Percentiles rank a stretch among this genome's conserved stretches.
phyloP scores from a whole-genome alignment of 2,113 vertebrate genomes.

The Cygnus atratus region DNA sequence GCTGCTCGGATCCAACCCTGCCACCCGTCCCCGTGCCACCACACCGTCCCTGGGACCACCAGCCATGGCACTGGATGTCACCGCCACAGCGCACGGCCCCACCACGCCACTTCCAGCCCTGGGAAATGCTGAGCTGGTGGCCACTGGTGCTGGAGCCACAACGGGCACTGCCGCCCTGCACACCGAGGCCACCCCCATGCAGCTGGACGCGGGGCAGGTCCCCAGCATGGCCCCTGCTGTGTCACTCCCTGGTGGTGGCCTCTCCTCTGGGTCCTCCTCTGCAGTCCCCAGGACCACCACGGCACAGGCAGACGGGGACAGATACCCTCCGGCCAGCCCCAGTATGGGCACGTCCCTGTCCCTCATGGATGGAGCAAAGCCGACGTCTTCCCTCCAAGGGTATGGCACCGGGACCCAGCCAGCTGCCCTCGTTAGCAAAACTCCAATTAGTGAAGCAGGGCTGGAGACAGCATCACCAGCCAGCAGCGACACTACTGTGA shows the following conservation, averaged over 20 bases:
- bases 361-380: rapidly evolving
- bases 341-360: background rate
- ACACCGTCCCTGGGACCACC: rapidly evolving
- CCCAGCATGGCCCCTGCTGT: rapidly evolving
- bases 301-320: rapidly evolving
- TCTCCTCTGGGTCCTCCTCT: background rate
- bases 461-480: background rate
- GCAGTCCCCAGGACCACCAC: background rate
- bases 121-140: background rate
- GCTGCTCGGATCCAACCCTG: rapidly evolving
- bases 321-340: background rate
- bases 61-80: rapidly evolving
- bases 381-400: rapidly evolving
- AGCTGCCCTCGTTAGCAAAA: background rate
- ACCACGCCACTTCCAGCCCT: rapidly evolving
- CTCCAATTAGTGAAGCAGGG: background rate
- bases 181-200: background rate
- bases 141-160: background rate
- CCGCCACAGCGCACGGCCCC: background rate
- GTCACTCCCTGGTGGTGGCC: background rate
- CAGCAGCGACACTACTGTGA: background rate
- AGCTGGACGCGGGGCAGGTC: background rate
- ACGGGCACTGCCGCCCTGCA: rapidly evolving
- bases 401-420: rapidly evolving
- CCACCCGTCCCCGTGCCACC: background rate